A percentile compares a stretch with the other conserved stretches of the same genome.
phyloP scores from a whole-genome alignment of 2,888 invertebrate species.

The Trachelus stipa region DNA sequence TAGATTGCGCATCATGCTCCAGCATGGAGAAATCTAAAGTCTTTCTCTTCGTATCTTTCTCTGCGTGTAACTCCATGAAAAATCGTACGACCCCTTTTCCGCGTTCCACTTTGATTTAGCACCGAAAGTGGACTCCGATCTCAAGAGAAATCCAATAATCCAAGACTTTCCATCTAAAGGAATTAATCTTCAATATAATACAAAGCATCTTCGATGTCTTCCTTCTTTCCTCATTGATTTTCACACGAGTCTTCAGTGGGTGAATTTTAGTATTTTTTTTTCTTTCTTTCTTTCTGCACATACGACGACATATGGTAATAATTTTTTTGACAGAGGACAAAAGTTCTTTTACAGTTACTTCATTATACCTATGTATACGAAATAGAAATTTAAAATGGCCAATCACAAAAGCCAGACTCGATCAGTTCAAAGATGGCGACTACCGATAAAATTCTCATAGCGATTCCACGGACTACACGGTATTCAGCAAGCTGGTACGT shows the following conservation, averaged over 20 bases:
- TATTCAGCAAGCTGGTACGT: neutral
- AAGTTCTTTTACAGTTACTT: neutral
- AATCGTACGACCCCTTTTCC: neutral
- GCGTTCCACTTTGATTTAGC: neutral
- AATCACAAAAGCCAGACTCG: neutral
- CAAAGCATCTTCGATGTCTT: neutral
- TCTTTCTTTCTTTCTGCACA: neutral
- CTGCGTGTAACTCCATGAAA: neutral
- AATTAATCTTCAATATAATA: neutral
- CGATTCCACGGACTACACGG: neutral
- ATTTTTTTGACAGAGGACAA: neutral
- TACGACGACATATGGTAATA: neutral
- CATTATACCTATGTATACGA: neutral
- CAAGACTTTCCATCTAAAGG: slow-evolving; percentile 4
- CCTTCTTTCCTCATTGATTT: neutral
- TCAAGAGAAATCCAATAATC: slow-evolving; percentile 13
- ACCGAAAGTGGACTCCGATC: neutral
- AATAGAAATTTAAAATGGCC: neutral
- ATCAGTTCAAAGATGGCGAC: neutral
- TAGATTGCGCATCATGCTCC: slow-evolving; percentile 10
- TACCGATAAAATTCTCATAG: neutral
- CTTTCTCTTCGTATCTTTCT: slow-evolving; percentile 3
- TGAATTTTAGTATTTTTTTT: neutral
- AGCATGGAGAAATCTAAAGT: slow-evolving; percentile 19
- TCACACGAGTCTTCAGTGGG: neutral